Evolutionary conservation across 1,140 invertebrate species (phyloP).

Genomic region (Zelostemma sp.): DNA sequence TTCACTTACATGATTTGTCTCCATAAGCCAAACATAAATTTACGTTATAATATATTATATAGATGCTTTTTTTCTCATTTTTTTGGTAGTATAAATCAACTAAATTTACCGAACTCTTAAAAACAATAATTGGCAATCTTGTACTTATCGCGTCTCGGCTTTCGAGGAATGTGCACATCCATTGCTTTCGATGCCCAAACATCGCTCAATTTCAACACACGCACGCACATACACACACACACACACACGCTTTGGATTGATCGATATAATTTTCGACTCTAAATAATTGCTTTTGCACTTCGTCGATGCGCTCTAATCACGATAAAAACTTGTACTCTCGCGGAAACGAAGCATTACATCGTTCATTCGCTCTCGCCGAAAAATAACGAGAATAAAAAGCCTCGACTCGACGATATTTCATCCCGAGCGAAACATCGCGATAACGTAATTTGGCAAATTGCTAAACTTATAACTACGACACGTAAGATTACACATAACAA

Average conservation of each 20-base stretch:
- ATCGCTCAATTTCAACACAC: not conserved
- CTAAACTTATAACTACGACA: no score
- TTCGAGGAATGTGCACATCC: constrained; percentile 66
- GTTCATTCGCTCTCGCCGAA: no score
- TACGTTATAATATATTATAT: constrained; percentile 62
- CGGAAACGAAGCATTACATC: no score
- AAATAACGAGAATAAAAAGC: no score
- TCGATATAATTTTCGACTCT: not conserved
- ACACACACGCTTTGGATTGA: constrained; percentile 13
- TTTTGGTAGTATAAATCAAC: constrained; percentile 52
- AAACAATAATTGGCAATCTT: constrained; percentile 67
- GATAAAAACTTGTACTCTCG: no score
- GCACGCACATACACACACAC: constrained; percentile 5
- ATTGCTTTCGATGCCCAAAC: constrained; percentile 39
- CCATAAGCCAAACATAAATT: constrained; percentile 69
- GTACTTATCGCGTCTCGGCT: constrained; percentile 62
- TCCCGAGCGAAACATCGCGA: no score
- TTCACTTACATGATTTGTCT: constrained; percentile 69
- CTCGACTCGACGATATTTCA: no score
- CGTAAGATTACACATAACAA: no score
- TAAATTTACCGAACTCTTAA: no score
- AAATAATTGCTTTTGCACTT: constrained; percentile 4
- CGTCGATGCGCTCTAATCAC: no score
- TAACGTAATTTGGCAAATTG: no score
- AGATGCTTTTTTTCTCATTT: constrained; percentile 49